phyloP scores from a whole-genome alignment of 2,797 vertebrate genomes.

The Acanthornis magna region DNA sequence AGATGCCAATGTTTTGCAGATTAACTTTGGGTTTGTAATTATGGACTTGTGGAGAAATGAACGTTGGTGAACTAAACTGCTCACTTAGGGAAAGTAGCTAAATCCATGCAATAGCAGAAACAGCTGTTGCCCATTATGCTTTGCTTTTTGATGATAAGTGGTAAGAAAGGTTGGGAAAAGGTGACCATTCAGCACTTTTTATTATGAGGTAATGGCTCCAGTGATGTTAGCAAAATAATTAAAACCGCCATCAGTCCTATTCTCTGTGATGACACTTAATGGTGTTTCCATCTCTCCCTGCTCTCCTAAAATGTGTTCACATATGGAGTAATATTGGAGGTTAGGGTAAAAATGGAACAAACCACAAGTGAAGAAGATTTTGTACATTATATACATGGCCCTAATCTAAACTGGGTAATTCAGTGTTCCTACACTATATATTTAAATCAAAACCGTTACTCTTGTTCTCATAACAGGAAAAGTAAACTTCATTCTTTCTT shows the following conservation, averaged over 20 bases:
- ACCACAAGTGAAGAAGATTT: slow-evolving; percentile 35
- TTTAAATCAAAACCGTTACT: neutral
- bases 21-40: slow-evolving; percentile 26
- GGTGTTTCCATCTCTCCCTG: neutral
- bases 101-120: slow-evolving; percentile 17
- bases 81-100: slow-evolving; percentile 6
- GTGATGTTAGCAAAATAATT: slow-evolving; percentile 19
- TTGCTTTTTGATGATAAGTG: slow-evolving; percentile 53
- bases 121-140: slow-evolving; percentile 58
- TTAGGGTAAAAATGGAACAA: slow-evolving; percentile 18
- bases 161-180: slow-evolving; percentile 56
- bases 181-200: slow-evolving; percentile 33
- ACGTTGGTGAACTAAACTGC: slow-evolving; percentile 23
- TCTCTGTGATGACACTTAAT: slow-evolving; percentile 27
- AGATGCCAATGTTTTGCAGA: slow-evolving; percentile 22
- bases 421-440: neutral
- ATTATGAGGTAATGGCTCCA: slow-evolving; percentile 40
- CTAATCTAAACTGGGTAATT: slow-evolving; percentile 15
- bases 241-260: slow-evolving; percentile 12
- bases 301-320: slow-evolving; percentile 20
- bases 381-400: neutral
- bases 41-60: slow-evolving; percentile 1
- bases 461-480: neutral
- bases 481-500: neutral
- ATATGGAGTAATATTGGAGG: neutral